phyloP scores from a whole-genome alignment of 2,797 vertebrate species.

The Ceryle rudis region DNA sequence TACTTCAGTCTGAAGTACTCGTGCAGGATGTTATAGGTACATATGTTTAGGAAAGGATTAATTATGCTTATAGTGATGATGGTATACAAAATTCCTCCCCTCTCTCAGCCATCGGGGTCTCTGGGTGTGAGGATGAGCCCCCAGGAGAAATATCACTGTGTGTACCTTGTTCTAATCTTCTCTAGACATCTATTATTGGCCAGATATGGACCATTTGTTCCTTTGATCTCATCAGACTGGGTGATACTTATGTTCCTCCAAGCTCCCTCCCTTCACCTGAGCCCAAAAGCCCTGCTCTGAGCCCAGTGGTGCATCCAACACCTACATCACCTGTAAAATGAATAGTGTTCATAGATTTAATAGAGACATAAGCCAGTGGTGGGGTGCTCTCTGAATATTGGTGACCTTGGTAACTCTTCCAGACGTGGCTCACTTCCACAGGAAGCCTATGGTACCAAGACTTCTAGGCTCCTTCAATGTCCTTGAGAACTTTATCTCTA shows the following conservation, averaged over 20 bases:
- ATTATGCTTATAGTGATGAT: not conserved
- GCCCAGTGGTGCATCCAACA: not conserved
- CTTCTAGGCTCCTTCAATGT: not conserved
- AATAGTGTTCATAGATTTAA: not conserved
- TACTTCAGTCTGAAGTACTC: rapidly evolving
- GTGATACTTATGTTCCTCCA: not conserved
- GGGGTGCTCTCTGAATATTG: not conserved
- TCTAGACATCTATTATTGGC: not conserved
- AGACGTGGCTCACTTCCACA: not conserved
- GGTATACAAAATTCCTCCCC: not conserved
- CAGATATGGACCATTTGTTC: not conserved
- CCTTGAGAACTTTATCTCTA: not conserved
- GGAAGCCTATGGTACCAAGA: not conserved
- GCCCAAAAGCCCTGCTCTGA: not conserved
- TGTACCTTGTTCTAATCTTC: not conserved
- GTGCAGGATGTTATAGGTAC: no score
- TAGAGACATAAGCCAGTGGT: not conserved
- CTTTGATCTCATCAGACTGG: not conserved
- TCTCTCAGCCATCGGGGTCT: not conserved
- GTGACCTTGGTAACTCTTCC: not conserved
- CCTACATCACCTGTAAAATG: not conserved
- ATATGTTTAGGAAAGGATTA: not conserved
- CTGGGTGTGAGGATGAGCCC: not conserved
- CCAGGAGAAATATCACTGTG: not conserved
- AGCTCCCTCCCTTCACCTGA: not conserved